phyloP scores from a whole-genome alignment of 1,140 invertebrate species.

The Conopomorpha cramerella region DNA sequence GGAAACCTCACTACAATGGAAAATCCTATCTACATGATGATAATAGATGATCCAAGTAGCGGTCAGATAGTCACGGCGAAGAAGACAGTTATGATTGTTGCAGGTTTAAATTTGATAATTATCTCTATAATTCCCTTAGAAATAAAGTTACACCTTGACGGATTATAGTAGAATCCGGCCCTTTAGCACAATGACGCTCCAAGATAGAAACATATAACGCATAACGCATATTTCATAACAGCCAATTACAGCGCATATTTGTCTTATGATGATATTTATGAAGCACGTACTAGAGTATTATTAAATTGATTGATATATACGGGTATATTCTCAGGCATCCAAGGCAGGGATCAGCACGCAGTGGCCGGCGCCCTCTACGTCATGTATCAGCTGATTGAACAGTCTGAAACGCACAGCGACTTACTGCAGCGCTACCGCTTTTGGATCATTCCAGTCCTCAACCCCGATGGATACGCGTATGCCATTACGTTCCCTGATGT shows the following conservation, averaged over 20 bases:
- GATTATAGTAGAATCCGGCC: too few species aligned
- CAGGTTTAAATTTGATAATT: constrained; percentile 21
- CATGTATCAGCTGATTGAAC: constrained; percentile 39
- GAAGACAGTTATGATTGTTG: constrained; percentile 40
- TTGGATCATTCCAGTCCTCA: constrained; percentile 68
- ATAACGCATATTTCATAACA: too few species aligned
- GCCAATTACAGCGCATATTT: too few species aligned
- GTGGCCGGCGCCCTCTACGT: constrained; percentile 42
- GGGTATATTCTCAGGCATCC: constrained; percentile 31
- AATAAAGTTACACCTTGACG: too few species aligned
- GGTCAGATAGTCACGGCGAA: constrained; percentile 41
- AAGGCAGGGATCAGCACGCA: constrained; percentile 42
- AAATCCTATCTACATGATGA: constrained; percentile 47
- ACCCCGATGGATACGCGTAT: constrained; percentile 78
- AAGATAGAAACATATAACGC: too few species aligned
- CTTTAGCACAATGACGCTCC: too few species aligned
- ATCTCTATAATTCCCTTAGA: neutral
- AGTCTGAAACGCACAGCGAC: constrained; percentile 26
- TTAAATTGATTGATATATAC: too few species aligned
- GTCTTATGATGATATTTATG: too few species aligned
- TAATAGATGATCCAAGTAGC: constrained; percentile 40
- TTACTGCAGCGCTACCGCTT: constrained; percentile 35
- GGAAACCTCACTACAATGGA: constrained; percentile 44
- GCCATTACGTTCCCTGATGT: constrained; percentile 52
- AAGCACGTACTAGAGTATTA: too few species aligned